Conservation (phyloP, 2,888 invertebrate species). For the Teleiodes luculella region DNA sequence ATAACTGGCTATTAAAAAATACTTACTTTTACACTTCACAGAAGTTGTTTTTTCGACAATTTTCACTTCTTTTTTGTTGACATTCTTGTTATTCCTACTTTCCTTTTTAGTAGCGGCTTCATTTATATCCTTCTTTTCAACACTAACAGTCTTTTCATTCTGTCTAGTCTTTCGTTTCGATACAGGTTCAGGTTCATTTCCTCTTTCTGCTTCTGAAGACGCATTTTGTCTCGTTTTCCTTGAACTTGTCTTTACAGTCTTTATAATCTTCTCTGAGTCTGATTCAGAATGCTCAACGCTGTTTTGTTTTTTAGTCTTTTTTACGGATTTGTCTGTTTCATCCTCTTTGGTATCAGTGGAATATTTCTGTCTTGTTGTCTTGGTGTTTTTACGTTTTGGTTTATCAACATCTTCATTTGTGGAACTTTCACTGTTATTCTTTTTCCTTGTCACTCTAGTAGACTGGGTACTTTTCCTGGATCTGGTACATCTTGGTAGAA, state of each 20-base stretch:
- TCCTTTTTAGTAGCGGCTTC: conserved; percentile 33
- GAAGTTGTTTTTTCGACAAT: conserved; percentile 28
- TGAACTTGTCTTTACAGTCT: neutral
- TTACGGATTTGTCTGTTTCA: neutral
- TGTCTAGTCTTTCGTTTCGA: neutral
- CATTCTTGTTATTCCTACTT: conserved; percentile 30
- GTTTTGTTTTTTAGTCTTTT: neutral
- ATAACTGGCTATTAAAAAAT: neutral
- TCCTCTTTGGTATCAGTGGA: conserved; percentile 7
- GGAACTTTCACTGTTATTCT: conserved; percentile 8
- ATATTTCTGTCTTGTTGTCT: conserved; percentile 4
- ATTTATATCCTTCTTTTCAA: neutral
- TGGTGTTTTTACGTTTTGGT: conserved; percentile 6
- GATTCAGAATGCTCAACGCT: neutral
- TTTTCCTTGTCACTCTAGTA: conserved; percentile 3
- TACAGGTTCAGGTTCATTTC: conserved; percentile 14
- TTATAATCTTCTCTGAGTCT: conserved; percentile 1
- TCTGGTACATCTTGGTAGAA: conserved; percentile 43
- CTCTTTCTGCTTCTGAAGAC: conserved; percentile 30
- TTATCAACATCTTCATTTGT: conserved; percentile 6
- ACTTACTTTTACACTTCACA: conserved; percentile 39
- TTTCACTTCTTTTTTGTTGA: conserved; percentile 33
- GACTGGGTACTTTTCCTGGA: conserved; percentile 36
- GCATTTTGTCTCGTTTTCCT: conserved; percentile 25
- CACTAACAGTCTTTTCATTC: neutral